These are phyloP conservation scores for Glaucidium brasilianum DNA, from an alignment of 2,113 vertebrate species.

Conservation along the genomic window DNA sequence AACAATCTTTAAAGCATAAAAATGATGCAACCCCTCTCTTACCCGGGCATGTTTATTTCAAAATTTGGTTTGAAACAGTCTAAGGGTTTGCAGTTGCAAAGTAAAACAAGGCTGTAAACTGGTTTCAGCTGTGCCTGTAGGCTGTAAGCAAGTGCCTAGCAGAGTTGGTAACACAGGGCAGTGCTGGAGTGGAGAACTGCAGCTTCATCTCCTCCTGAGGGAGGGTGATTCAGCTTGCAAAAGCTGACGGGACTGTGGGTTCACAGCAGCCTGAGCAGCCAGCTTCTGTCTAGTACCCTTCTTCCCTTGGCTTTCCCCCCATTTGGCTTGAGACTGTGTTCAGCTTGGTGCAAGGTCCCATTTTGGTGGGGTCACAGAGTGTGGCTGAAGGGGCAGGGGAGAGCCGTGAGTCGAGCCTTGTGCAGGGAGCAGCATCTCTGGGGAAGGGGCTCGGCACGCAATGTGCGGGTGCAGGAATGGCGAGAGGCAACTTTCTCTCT, in stretches of 20 bases:
- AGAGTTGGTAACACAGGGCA: neutral
- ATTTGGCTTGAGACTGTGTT: neutral
- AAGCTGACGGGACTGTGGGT: neutral
- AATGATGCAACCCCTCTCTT: neutral
- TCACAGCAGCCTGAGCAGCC: neutral
- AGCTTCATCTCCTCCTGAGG: neutral
- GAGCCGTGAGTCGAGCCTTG: neutral
- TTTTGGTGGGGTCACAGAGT: neutral
- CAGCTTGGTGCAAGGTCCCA: neutral
- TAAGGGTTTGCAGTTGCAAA: neutral
- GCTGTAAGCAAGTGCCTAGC: neutral
- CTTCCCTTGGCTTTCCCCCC: neutral
- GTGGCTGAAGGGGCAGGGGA: neutral
- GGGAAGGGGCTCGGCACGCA: neutral
- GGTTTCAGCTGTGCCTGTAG: neutral
- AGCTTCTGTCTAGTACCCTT: neutral
- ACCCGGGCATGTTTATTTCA: neutral
- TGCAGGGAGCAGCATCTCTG: neutral
- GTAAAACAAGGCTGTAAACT: neutral
- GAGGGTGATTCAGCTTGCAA: neutral
- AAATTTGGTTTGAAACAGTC: neutral
- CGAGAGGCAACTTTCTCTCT: neutral
- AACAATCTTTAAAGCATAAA: neutral
- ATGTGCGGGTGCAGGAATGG: accelerated
- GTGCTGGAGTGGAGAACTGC: neutral